Percentiles rank a stretch among this genome's conserved stretches.
These are phyloP conservation scores for Diarsia rubi DNA, from an alignment of 2,888 invertebrate genomes.

Conservation along the genomic window DNA sequence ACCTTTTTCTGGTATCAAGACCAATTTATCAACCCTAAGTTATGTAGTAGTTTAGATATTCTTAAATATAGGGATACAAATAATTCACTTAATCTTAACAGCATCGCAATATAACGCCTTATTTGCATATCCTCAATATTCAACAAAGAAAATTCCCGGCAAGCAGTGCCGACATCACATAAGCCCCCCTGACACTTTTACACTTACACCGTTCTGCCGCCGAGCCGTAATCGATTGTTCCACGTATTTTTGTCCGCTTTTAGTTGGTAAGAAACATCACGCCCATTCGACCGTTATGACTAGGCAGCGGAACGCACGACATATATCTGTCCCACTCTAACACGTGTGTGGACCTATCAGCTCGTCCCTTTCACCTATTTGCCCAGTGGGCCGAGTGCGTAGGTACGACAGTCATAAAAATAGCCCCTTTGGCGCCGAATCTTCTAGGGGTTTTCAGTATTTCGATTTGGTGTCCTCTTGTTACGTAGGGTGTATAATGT, in stretches of 20 bases:
- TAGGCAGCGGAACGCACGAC: conserved; percentile 88
- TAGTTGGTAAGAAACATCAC: conserved; percentile 91
- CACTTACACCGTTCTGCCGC: conserved; percentile 82
- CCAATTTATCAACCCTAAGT: neutral
- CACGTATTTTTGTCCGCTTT: conserved; percentile 90
- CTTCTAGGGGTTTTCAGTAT: conserved; percentile 87
- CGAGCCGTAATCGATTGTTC: conserved; percentile 87
- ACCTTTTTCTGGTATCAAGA: neutral
- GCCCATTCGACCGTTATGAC: conserved; percentile 91
- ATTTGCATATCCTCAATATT: conserved; percentile 61
- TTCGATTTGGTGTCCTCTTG: conserved; percentile 88
- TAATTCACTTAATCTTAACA: conserved; percentile 9
- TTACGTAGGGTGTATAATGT: conserved; percentile 81
- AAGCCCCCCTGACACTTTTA: conserved; percentile 57
- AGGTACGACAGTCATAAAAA: conserved; percentile 91
- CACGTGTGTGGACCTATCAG: conserved; percentile 84
- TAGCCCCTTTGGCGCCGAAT: conserved; percentile 90
- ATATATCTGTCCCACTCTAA: conserved; percentile 85
- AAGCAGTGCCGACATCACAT: conserved; percentile 50
- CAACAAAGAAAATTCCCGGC: conserved; percentile 45
- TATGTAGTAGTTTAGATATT: neutral
- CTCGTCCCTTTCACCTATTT: conserved; percentile 85
- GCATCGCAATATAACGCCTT: conserved; percentile 7
- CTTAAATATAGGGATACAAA: neutral
- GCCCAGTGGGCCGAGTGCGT: conserved; percentile 89